Evolutionary conservation across 2,113 vertebrate species (phyloP).

Genomic region (Trogon melanurus): DNA sequence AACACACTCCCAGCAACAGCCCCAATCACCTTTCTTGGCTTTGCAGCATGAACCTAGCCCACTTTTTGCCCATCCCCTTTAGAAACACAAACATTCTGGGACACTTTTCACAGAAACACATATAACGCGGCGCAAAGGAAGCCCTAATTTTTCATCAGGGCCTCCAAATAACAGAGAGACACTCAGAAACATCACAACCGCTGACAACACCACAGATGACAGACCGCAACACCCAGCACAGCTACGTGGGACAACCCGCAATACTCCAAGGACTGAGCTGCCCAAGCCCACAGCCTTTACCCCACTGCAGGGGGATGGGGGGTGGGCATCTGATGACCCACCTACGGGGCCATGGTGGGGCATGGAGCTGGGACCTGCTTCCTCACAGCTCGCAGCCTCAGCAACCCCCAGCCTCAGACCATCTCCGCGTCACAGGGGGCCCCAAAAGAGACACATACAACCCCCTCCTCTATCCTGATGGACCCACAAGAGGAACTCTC

Average conservation of each 20-base stretch:
- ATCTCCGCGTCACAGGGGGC: neutral
- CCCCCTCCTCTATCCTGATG: accelerated
- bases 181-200: neutral
- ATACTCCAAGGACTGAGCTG: neutral
- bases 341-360: neutral
- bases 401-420: neutral
- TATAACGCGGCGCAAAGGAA: accelerated
- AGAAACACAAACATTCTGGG: accelerated
- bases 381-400: neutral
- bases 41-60: neutral
- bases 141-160: neutral
- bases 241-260: accelerated
- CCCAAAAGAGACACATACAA: neutral
- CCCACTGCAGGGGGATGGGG: accelerated
- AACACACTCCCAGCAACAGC: neutral
- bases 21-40: neutral
- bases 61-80: neutral
- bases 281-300: neutral
- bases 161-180: neutral
- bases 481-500: neutral
- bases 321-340: accelerated
- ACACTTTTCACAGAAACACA: accelerated
- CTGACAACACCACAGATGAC: accelerated
- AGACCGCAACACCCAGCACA: neutral
- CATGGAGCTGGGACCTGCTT: accelerated